Evolutionary conservation across 1,140 invertebrate genomes (phyloP).

Genomic region (Oscheius sp.): DNA sequence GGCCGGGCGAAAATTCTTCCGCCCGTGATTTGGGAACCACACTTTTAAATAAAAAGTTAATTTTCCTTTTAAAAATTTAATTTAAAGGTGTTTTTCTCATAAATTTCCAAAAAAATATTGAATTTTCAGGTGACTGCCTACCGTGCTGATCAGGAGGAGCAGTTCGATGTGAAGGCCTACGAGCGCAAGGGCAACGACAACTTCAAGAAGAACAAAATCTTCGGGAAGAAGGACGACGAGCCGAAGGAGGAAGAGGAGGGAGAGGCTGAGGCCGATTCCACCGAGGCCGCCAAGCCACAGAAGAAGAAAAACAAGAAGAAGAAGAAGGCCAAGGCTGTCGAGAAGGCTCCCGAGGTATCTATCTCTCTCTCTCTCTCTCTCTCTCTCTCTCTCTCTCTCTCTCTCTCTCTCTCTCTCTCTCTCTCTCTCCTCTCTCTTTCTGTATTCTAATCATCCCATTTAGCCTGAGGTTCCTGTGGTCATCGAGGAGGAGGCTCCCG

Average conservation of each 20-base stretch:
- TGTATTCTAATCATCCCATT: too few relatives aligned
- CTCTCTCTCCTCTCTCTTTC: too few relatives aligned
- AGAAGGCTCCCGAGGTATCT: not conserved
- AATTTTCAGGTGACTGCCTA: conserved; percentile 71
- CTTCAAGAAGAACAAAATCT: conserved; percentile 75
- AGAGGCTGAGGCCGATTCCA: conserved; percentile 1
- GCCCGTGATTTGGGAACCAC: too few relatives aligned
- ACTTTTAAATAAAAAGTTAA: not conserved
- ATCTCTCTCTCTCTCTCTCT: not conserved
- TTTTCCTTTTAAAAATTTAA: too few relatives aligned
- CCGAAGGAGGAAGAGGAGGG: conserved; percentile 11
- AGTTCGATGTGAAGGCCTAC: conserved; percentile 75
- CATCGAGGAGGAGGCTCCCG: conserved; percentile 13
- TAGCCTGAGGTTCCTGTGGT: not conserved
- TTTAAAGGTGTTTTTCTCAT: too few relatives aligned
- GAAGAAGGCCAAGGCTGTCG: conserved; percentile 37
- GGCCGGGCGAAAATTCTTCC: too few relatives aligned
- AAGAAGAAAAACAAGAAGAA: conserved; percentile 40
- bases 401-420: too few relatives aligned
- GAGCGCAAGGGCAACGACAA: conserved; percentile 73
- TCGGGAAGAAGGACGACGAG: conserved; percentile 61
- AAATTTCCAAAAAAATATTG: too few relatives aligned
- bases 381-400: too few relatives aligned
- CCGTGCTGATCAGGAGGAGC: conserved; percentile 74
- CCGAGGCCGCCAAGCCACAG: conserved; percentile 6